Evolutionary conservation across 2,797 vertebrate species (phyloP).

Genomic region (Petrocephalus sullivani): DNA sequence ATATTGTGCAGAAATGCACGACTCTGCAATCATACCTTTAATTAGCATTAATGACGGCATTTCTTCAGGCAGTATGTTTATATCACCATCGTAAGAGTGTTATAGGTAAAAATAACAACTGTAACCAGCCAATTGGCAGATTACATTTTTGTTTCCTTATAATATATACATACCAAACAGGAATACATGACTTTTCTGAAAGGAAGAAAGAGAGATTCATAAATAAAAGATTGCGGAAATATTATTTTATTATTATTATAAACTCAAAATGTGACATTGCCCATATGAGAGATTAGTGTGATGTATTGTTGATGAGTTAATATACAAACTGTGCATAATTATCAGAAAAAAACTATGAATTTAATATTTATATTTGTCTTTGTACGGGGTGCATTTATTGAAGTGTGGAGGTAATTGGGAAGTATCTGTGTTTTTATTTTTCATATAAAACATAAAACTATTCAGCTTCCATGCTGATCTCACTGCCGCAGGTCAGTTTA

Average conservation of each 20-base stretch:
- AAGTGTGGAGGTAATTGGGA: neutral
- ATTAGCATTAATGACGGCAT: neutral
- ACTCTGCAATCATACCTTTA: neutral
- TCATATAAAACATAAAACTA: neutral
- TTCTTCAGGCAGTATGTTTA: neutral
- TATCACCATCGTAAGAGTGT: neutral
- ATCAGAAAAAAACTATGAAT: neutral
- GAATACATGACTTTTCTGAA: neutral
- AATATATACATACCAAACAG: neutral
- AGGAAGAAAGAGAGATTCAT: neutral
- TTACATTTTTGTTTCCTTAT: neutral
- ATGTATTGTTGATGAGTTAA: neutral
- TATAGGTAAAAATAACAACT: neutral
- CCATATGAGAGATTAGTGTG: neutral
- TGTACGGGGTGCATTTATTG: neutral
- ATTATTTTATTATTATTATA: neutral
- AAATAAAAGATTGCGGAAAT: neutral
- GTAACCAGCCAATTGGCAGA: neutral
- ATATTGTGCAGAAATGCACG: neutral
- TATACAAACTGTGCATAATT: neutral
- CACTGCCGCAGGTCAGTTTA: too few species aligned
- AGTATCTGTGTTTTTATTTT: neutral
- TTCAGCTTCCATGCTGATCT: too few species aligned
- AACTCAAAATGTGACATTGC: neutral
- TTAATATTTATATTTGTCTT: neutral